A percentile compares a stretch with the other conserved stretches of the same genome.
Conservation (phyloP, 1,140 invertebrate genomes). For the Drosophila yakuba region DNA sequence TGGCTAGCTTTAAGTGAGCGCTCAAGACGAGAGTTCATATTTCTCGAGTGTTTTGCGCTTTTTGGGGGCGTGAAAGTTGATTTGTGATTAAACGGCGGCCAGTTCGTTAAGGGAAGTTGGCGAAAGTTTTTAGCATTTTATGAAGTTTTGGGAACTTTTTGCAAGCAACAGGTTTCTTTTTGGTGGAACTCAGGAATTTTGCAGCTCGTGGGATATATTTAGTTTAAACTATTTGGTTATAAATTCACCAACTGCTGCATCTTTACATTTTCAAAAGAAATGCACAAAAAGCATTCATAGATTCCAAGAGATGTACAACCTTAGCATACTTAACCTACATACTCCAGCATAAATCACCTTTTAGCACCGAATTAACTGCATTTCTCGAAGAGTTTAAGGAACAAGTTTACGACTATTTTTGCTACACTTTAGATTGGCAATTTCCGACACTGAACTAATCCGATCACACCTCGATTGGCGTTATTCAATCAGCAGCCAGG, state of each 20-base stretch:
- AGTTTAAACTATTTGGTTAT: neutral
- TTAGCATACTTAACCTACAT: neutral
- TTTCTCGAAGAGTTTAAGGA: slow-evolving; percentile 5
- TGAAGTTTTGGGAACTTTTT: slow-evolving; percentile 28
- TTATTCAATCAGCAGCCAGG: slow-evolving; percentile 36
- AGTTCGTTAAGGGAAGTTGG: slow-evolving; percentile 46
- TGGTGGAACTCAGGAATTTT: neutral
- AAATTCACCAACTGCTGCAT: neutral
- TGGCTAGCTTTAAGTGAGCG: slow-evolving; percentile 43
- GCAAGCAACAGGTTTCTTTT: slow-evolving; percentile 24
- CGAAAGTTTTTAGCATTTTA: slow-evolving; percentile 33
- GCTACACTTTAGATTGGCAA: slow-evolving; percentile 10
- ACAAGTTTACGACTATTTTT: slow-evolving; percentile 2
- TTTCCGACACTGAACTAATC: slow-evolving; percentile 39
- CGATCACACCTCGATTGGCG: slow-evolving; percentile 39
- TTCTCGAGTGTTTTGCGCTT: slow-evolving; percentile 22
- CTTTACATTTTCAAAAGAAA: too few relatives aligned
- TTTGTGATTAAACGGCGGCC: slow-evolving; percentile 38
- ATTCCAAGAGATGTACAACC: too few relatives aligned
- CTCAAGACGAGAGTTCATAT: slow-evolving; percentile 57
- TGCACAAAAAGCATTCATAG: too few relatives aligned
- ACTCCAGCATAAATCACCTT: neutral
- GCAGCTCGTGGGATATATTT: slow-evolving; percentile 9
- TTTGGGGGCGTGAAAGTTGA: slow-evolving; percentile 50
- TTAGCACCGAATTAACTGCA: neutral